Percentiles rank a stretch among this genome's conserved stretches.
Evolutionary conservation across 2,797 vertebrate species (phyloP).

Genomic region (Melanotaenia pygmaea): DNA sequence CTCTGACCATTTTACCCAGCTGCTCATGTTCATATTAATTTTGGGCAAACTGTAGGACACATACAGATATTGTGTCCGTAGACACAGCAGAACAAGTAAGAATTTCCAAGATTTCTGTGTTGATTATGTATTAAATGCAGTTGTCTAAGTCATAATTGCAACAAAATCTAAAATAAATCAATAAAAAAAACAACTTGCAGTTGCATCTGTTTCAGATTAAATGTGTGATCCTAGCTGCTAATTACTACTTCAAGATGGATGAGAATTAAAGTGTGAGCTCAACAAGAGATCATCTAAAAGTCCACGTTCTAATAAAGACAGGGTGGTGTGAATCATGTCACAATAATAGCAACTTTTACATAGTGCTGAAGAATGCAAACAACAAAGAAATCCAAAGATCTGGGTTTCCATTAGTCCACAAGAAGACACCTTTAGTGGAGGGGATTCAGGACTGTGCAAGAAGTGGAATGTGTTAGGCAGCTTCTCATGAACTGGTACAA

Average conservation of each 20-base stretch:
- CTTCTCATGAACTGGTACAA: no score
- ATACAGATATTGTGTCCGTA: background rate
- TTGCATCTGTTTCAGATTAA: background rate
- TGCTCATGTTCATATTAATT: conserved; percentile 19
- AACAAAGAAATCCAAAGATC: no score
- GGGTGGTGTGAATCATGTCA: background rate
- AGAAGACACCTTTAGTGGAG: no score
- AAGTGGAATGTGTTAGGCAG: no score
- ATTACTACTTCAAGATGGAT: background rate
- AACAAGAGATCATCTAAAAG: background rate
- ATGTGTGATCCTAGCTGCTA: background rate
- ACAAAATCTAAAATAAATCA: no score
- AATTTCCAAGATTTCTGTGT: background rate
- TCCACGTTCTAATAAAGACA: background rate
- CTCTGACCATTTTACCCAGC: conserved; percentile 32
- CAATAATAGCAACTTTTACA: background rate
- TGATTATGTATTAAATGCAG: background rate
- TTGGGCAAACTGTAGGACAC: background rate
- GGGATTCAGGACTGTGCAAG: no score
- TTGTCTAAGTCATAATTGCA: no score
- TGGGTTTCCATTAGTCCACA: no score
- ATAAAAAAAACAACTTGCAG: no score
- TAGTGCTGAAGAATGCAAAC: no score
- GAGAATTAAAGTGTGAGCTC: background rate
- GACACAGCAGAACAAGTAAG: background rate